Evolutionary conservation across 2,113 vertebrate genomes (phyloP).

Genomic region (Vidua chalybeata): DNA sequence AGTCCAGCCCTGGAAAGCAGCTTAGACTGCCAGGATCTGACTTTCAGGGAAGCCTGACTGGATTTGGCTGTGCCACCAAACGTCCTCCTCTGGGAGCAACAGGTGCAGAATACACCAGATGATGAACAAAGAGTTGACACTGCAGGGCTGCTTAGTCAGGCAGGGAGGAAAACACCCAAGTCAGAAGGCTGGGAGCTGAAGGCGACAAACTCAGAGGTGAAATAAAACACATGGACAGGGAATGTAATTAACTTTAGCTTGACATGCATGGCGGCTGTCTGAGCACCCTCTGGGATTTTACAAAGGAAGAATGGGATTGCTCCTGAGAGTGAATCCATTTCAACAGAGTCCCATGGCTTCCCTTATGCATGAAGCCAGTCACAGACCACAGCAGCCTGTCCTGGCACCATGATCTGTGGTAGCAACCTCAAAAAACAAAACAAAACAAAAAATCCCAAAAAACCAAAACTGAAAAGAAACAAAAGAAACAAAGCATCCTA

Average conservation of each 20-base stretch:
- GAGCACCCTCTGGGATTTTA: not conserved
- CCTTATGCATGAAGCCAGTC: not conserved
- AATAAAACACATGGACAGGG: not conserved
- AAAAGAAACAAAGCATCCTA: not conserved
- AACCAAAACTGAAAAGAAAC: not conserved
- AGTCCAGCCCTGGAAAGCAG: not conserved
- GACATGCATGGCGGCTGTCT: not conserved
- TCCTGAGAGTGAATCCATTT: not conserved
- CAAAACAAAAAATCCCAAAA: not conserved
- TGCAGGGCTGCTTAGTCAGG: not conserved
- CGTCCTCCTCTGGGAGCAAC: not conserved
- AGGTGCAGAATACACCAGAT: not conserved
- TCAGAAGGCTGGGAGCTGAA: not conserved
- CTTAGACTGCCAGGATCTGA: not conserved
- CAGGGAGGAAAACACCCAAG: not conserved
- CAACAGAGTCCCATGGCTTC: not conserved
- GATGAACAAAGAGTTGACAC: fast-evolving
- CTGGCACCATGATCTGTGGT: not conserved
- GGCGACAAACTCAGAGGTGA: not conserved
- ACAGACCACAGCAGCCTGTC: not conserved
- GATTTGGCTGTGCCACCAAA: not conserved
- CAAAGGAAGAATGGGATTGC: not conserved
- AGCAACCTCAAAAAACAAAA: not conserved
- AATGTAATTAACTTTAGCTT: not conserved
- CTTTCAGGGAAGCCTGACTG: not conserved